Conservation (phyloP, 2,888 invertebrate species). For the Trissolcus japonicus region DNA sequence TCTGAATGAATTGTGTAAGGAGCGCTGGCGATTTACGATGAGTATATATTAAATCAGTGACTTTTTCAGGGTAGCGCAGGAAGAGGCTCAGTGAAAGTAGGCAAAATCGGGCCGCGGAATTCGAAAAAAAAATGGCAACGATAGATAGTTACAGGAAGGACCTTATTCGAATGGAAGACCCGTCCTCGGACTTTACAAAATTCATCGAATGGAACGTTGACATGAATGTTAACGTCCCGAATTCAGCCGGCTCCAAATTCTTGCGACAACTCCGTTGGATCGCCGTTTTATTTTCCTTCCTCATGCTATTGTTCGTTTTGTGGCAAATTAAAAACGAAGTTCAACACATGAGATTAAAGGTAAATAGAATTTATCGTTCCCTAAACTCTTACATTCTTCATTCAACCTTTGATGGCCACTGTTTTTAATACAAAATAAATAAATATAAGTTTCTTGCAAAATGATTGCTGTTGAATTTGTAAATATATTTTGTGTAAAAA, state of each 20-base stretch:
- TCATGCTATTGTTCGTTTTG: constrained; percentile 20
- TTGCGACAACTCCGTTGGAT: constrained; percentile 15
- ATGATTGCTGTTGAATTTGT: too few relatives aligned
- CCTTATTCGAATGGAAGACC: constrained; percentile 60
- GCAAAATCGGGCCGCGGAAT: constrained; percentile 39
- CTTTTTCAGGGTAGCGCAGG: constrained; percentile 44
- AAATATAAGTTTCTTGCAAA: too few relatives aligned
- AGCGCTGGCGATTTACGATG: constrained; percentile 1
- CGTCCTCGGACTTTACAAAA: constrained; percentile 58
- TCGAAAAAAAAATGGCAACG: constrained; percentile 57
- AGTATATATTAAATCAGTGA: neutral
- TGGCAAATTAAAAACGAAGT: constrained; percentile 35
- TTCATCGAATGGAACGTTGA: constrained; percentile 70
- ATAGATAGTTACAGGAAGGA: constrained; percentile 59
- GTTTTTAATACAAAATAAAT: too few relatives aligned
- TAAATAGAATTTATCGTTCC: neutral
- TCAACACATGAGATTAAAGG: constrained; percentile 32
- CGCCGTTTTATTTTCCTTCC: constrained; percentile 5
- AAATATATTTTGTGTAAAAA: too few relatives aligned
- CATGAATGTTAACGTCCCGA: constrained; percentile 63
- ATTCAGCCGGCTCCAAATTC: constrained; percentile 26
- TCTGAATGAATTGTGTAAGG: neutral
- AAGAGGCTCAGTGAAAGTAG: constrained; percentile 45
- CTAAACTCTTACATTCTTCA: too few relatives aligned
- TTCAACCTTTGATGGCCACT: too few relatives aligned